Conservation (phyloP, 2,797 vertebrate species). For the Argentina silus region DNA sequence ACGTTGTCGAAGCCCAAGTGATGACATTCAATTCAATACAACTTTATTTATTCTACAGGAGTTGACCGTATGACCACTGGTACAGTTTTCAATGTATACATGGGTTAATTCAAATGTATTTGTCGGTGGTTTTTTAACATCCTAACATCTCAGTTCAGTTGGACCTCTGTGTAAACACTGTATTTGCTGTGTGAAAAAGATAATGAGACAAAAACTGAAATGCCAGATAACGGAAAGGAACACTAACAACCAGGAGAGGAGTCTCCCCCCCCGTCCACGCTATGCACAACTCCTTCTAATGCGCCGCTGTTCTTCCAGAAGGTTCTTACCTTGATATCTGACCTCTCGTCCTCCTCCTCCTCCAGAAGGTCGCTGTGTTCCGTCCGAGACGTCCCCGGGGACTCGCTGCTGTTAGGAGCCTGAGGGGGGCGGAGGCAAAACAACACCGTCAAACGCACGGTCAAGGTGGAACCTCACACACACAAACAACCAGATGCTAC, state of each 20-base stretch:
- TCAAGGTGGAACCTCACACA: conserved; percentile 46
- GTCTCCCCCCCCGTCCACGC: background rate
- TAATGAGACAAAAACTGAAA: no score
- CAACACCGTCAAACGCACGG: conserved; percentile 34
- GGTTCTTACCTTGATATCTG: conserved; percentile 83
- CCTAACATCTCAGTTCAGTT: no score
- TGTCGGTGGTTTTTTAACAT: no score
- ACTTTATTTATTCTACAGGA: no score
- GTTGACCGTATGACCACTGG: no score
- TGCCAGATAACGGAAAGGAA: no score
- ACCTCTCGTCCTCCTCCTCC: conserved; percentile 85
- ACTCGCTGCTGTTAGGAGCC: conserved; percentile 88
- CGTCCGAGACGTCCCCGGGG: conserved; percentile 84
- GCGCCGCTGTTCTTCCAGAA: conserved; percentile 14
- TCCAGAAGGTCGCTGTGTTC: conserved; percentile 88
- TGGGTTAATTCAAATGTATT: no score
- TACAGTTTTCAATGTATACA: no score
- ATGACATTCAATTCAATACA: background rate
- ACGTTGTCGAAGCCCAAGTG: background rate
- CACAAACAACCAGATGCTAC: conserved; percentile 23
- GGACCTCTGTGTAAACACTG: no score
- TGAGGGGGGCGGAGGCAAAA: conserved; percentile 51
- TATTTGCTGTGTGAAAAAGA: no score
- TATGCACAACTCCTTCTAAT: conserved; percentile 27
- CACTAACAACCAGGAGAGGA: no score